A percentile compares a stretch with the other conserved stretches of the same genome.
These are phyloP conservation scores for Ectropis crepuscularia DNA, from an alignment of 2,888 invertebrate genomes.

Conservation along the genomic window DNA sequence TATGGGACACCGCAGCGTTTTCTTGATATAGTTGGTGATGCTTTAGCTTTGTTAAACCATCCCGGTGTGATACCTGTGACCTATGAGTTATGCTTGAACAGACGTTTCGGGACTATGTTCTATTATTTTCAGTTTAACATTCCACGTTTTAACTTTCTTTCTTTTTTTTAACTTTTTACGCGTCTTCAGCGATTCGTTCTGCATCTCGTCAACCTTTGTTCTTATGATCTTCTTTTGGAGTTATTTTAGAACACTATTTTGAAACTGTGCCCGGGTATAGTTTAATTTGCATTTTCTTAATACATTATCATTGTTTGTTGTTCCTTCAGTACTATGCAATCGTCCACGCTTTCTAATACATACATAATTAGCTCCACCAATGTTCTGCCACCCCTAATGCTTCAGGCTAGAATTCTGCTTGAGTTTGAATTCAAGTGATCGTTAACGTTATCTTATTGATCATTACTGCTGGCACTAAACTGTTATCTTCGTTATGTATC, in stretches of 20 bases:
- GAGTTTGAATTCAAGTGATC: not conserved
- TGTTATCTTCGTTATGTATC: not conserved
- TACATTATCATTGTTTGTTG: not conserved
- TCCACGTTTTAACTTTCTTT: constrained; percentile 15
- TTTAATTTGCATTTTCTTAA: constrained; percentile 6
- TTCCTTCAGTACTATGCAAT: constrained; percentile 1
- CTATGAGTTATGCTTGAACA: constrained; percentile 20
- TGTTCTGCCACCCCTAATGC: not conserved
- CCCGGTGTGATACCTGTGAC: constrained; percentile 38
- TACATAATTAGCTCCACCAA: constrained; percentile 1
- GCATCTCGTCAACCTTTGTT: constrained; percentile 11
- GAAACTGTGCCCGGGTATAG: not conserved
- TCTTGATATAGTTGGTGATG: constrained; percentile 45
- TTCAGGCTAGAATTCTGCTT: not conserved
- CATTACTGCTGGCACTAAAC: not conserved
- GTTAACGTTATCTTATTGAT: not conserved
- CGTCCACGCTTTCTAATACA: constrained; percentile 10
- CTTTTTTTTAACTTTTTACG: constrained; percentile 19
- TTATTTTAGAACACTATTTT: constrained; percentile 1
- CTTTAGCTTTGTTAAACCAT: constrained; percentile 47
- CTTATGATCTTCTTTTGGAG: not conserved
- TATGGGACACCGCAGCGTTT: constrained; percentile 42
- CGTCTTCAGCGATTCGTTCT: constrained; percentile 5
- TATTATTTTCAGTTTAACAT: constrained; percentile 19
- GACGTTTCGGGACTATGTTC: constrained; percentile 12